Conservation (phyloP, 2,113 vertebrate species). For the Engystomops pustulosus region DNA sequence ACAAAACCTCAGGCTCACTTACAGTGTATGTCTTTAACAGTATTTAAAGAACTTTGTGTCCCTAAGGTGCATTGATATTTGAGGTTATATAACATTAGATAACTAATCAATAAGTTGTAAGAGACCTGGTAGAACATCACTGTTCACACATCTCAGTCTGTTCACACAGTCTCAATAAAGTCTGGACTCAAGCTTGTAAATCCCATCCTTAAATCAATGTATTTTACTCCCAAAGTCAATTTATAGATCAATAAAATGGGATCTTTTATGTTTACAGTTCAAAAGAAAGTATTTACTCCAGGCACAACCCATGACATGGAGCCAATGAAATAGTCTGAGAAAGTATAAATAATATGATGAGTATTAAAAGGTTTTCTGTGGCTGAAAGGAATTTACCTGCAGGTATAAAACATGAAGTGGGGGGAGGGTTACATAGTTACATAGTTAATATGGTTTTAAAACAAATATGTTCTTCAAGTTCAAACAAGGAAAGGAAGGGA, state of each 20-base stretch:
- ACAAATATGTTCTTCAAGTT: too few relatives aligned
- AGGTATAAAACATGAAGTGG: too few relatives aligned
- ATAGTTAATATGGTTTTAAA: too few relatives aligned
- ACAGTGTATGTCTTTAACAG: background rate
- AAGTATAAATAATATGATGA: too few relatives aligned
- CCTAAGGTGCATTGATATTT: background rate
- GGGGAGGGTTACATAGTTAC: too few relatives aligned
- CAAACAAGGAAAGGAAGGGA: too few relatives aligned
- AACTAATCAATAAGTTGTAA: background rate
- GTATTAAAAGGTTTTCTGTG: too few relatives aligned
- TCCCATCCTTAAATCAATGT: background rate
- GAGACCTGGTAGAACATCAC: background rate
- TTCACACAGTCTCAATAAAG: background rate
- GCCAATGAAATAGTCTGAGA: too few relatives aligned
- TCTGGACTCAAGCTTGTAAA: too few relatives aligned
- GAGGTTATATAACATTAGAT: background rate
- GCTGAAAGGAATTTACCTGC: too few relatives aligned
- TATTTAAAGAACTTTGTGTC: background rate
- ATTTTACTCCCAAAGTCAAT: background rate
- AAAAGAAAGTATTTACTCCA: too few relatives aligned
- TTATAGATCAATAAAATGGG: background rate
- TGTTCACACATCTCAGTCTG: background rate
- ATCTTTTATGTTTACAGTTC: background rate
- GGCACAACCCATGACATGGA: background rate
- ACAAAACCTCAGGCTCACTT: too few relatives aligned